Evolutionary conservation across 2,888 invertebrate species (phyloP).

Genomic region (Melanchra persicariae): DNA sequence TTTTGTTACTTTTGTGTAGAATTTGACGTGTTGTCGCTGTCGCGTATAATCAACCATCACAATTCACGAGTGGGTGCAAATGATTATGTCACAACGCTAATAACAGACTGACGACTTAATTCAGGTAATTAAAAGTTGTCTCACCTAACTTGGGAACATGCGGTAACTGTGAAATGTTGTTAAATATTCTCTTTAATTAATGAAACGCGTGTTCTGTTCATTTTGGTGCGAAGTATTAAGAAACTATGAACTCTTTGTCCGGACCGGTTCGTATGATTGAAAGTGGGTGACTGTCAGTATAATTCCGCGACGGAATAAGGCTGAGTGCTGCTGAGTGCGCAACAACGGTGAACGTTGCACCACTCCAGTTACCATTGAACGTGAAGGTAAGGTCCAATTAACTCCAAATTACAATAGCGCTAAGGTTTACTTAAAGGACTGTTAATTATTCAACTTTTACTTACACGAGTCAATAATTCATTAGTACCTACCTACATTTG

Average conservation of each 20-base stretch:
- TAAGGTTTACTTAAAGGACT: conserved; percentile 61
- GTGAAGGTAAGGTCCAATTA: conserved; percentile 85
- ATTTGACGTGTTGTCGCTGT: conserved; percentile 54
- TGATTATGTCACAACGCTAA: conserved; percentile 41
- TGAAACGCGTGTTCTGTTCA: conserved; percentile 59
- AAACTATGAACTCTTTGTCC: conserved; percentile 81
- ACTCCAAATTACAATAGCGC: conserved; percentile 78
- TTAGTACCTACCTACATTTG: conserved; percentile 38
- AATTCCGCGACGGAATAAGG: conserved; percentile 73
- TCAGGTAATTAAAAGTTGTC: conserved; percentile 40
- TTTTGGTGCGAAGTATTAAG: conserved; percentile 65
- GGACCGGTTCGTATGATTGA: conserved; percentile 82
- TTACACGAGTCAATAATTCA: conserved; percentile 58
- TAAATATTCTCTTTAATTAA: conserved; percentile 61
- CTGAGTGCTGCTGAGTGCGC: conserved; percentile 73
- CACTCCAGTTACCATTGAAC: conserved; percentile 82
- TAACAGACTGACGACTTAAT: conserved; percentile 21
- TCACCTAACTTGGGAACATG: conserved; percentile 18
- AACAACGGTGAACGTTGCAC: conserved; percentile 76
- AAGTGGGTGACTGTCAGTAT: conserved; percentile 85
- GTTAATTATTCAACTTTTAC: conserved; percentile 69
- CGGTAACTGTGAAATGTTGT: conserved; percentile 30
- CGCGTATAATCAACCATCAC: conserved; percentile 46
- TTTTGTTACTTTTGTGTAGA: conserved; percentile 71
- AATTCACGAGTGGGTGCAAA: conserved; percentile 30